phyloP scores from a whole-genome alignment of 2,888 invertebrate species.

The Serrognathus titanus region DNA sequence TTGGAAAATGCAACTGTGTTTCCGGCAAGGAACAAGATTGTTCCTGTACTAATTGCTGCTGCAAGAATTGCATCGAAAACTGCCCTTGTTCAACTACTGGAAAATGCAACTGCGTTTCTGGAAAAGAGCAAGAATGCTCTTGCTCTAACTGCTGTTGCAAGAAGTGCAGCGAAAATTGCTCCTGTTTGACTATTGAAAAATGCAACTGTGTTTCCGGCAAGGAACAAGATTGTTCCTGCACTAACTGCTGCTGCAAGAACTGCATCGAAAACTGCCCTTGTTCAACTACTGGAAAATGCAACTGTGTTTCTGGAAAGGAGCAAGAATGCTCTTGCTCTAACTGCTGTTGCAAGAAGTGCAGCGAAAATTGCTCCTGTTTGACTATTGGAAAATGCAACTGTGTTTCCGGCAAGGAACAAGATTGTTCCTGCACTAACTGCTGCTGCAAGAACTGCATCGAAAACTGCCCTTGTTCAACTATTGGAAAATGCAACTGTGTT shows the following conservation, averaged over 20 bases:
- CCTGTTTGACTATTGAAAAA: not conserved
- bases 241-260: not conserved
- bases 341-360: too few species aligned
- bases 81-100: not conserved
- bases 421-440: too few species aligned
- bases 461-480: not conserved
- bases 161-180: not conserved
- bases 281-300: not conserved
- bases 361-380: too few species aligned
- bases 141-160: constrained; percentile 8
- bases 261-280: not conserved
- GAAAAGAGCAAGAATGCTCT: constrained; percentile 4
- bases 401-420: too few species aligned
- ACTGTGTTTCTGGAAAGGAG: not conserved
- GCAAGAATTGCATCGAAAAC: constrained; percentile 1
- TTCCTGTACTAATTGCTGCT: constrained; percentile 7
- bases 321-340: too few species aligned
- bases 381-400: too few species aligned
- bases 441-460: not conserved
- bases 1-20: constrained; percentile 10
- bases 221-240: not conserved
- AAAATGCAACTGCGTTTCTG: not conserved
- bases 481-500: not conserved
- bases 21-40: constrained; percentile 7
- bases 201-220: not conserved